Evolutionary conservation across 1,140 invertebrate genomes (phyloP), one percentile per base, ranked within the genome.

Genomic region (Plectrocnemia conspersa): DNA sequence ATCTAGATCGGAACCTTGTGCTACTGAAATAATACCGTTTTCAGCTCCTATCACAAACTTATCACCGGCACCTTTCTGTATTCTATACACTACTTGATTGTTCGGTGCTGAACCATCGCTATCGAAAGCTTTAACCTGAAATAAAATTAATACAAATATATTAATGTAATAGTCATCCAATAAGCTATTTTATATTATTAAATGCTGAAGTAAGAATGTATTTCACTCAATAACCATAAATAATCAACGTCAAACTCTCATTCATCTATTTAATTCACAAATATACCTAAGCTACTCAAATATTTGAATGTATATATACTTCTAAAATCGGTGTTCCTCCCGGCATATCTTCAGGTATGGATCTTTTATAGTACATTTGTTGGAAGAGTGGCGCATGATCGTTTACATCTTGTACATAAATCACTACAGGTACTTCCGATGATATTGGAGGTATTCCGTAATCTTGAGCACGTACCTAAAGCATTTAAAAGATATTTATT

Each of bases 31-130:
- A 0, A 86, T 76, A 0, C 93, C 93, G 0, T 80, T 82, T 62
- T 86, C 83, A 0, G 89, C 79, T 64, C 89, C 85, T 7, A 97
- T 91, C 0, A 90, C 82, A 70, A 97, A 98, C 74, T 96, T 97
- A 66, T 96, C 93, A 19, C 82, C 81, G 1, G 89, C 89, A 3
- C 93, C 93, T 54, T 79, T 80, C 65, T 88, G 82, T 38, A 97
- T 91, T 56, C 90, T 79, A 68, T 97, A 96, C 3, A 91, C 87
- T 1, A 97, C 72, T 45, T 81, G 79, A 68, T 91, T 93, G 68
- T 94, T 93, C 1, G 90, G 88, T 1, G 84, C 75, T 1, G 91
- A 93, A 1, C 88, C 83, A 69, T 97, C 93, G 1, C 75, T 79
- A 73, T 96, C 93, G 59, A 81, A 79, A 1, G 92, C 88, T 71